Evolutionary conservation across 2,888 invertebrate species (phyloP), one percentile per base, ranked within the genome.

Genomic region (Pteria penguin): DNA sequence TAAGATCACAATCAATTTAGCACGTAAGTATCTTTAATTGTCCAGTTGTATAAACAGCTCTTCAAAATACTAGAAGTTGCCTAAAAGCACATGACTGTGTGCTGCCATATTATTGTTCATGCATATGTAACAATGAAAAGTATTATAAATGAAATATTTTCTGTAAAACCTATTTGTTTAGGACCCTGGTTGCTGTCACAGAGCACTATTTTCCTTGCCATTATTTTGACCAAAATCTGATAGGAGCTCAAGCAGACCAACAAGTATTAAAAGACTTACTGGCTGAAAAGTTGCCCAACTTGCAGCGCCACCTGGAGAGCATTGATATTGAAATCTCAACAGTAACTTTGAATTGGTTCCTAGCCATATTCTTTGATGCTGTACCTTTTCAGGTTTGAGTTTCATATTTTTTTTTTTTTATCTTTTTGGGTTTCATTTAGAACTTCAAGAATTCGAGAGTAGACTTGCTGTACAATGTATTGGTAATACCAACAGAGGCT

Each of bases 341-440:
- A 2, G 91, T 94, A 68, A 93, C 93, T 11, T 90, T 93, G 74
- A 94, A 93, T 88, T 93, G 93, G 93, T 93, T 93, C 86, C 89
- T 94, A 77, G 93, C 93, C 8, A 87, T 93, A 70, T 93, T 93
- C 89, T 93, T 93, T 85, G 93, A 93, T 85, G 92, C 93, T 2
- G 92, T 94, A 2, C 93, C 93, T 2, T 93, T 93, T 83, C 92
- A 93, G 90, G 93, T 93, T 84, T 80, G 18, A 14, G 18, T 14
- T 45, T 45, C 45, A 45, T 45, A 45, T 45, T 45, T 45, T 45
- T 45, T 18, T 18, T 14, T 45, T 8, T 8, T 45, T 45, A 14
- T 45, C 45, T 14, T 45, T n/a, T n/a, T n/a, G n/a, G n/a, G n/a
- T n/a, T n/a, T n/a, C n/a, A n/a, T n/a, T n/a, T n/a, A n/a, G n/a